phyloP scores from a whole-genome alignment of 1,140 invertebrate species.

The Gryon sp. region DNA sequence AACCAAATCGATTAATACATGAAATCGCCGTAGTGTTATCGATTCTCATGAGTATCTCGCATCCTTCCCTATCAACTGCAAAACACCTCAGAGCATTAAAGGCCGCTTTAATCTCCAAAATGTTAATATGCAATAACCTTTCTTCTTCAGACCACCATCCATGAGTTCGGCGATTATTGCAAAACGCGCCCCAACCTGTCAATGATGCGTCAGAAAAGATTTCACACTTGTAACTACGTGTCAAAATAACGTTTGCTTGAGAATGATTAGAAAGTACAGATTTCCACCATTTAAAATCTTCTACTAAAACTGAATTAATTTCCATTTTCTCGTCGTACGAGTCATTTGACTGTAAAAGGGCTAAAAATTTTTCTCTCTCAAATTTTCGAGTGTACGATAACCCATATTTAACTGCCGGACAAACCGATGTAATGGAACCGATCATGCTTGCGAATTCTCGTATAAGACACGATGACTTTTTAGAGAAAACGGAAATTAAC shows the following conservation, averaged over 20 bases:
- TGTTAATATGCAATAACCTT: constrained; percentile 16
- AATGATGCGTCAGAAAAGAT: no score
- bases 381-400: constrained; percentile 3
- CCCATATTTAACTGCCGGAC: constrained; percentile 8
- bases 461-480: not conserved
- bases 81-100: constrained; percentile 20
- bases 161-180: no score
- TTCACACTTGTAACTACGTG: no score
- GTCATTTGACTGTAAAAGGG: no score
- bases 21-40: constrained; percentile 53
- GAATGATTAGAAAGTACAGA: not conserved
- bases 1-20: constrained; percentile 62
- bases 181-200: no score
- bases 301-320: not conserved
- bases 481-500: not conserved
- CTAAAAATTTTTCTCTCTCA: constrained; percentile 23
- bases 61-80: constrained; percentile 21
- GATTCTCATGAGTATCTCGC: no score
- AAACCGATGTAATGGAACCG: not conserved
- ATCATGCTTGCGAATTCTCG: constrained; percentile 2
- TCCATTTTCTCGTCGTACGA: no score
- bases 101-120: constrained; percentile 14
- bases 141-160: constrained; percentile 20
- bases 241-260: constrained; percentile 6
- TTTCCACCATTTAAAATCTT: constrained; percentile 19